Base-by-base conservation (phyloP, 2,888 invertebrate species). In the Adineta ricciae region DNA sequence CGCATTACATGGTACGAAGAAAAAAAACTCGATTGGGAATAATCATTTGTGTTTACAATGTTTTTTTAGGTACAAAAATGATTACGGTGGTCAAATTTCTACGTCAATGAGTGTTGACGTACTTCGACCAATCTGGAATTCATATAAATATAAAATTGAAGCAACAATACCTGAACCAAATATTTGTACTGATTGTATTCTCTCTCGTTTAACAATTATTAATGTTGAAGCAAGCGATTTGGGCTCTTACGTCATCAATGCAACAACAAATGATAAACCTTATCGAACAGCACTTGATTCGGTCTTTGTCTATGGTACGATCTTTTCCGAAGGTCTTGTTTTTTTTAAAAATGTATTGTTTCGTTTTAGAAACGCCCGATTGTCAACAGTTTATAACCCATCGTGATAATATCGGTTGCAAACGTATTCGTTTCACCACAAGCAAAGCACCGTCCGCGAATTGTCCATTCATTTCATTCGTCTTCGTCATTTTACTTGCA, bases 331-430 rank as follows among this genome's bases (percentile, higher is more conserved):
- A n/a, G n/a, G n/a, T n/a, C n/a, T n/a, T n/a, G n/a, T n/a, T n/a
- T n/a, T n/a, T n/a, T n/a, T n/a, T n/a, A n/a, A n/a, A n/a, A n/a
- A n/a, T n/a, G n/a, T n/a, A n/a, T n/a, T n/a, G n/a, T n/a, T n/a
- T n/a, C n/a, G n/a, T 64, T 84, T 32, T 56, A 85, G 85, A 85
- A 84, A 85, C 85, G 72, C 85, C 85, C 1, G 85, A 85, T n/a
- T 85, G 85, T 56, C 85, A 85, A 78, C 85, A 85, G 49, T 85
- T 83, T 46, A 85, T 85, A 36, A 85, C 85, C 2, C 83, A 85
- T 84, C 85, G 83, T 78, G 83, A 85, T 82, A 85, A 85, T 82
- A 85, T 83, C 38, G 85, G 85, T 24, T 85, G 85, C 54, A 83
- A 83, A 32, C 83, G 83, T 83, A 72, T 83, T 27, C 85, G 73